Base-by-base conservation (phyloP, 2,888 invertebrate species). In the Papilio protenor region DNA sequence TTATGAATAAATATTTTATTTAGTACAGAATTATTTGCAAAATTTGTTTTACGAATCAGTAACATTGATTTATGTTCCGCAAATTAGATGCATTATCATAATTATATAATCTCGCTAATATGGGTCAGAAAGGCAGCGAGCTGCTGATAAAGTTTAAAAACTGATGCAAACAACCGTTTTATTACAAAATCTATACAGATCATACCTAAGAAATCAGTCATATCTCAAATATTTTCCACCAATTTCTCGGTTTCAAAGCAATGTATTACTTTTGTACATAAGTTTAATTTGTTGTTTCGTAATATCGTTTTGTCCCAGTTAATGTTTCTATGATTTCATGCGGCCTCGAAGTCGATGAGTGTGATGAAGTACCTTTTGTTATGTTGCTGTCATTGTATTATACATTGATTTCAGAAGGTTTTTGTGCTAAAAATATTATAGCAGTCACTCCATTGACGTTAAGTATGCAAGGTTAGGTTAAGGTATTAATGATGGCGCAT, bases 341-440 rank as follows among this genome's bases (percentile, higher is more conserved):
- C 45, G 66, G 33, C 66, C 66, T 69, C 66, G 66, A 45, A 69
- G 66, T 59, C 40, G 57, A 59, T 21, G 57, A 45, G 16, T 59
- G 45, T 59, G 23, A 45, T 59, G 33, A 59, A 33, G 23, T 59
- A 45, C 27, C 73, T 59, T 59, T 59, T 73, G 61, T 74, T 49
- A 47, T 16, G 27, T n/a, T 33, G 52, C 45, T 73, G n/a, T 73
- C 61, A 64, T 61, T 74, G 74, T 73, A 73, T 59, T 61, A 74
- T 47, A 23, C 23, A 74, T 61, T 74, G 61, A 73, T n/a, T 57
- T 73, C 40, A 33, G 57, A 59, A 52, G 23, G 23, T 23, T 61
- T 61, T 61, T 61, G 61, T 61, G 27, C 27, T 23, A 61, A 61
- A 61, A 61, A 61, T 61, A 61, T 61, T 61, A 61, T 61, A 61